Conservation (phyloP, 2,888 invertebrate genomes). For the Meta bourneti region DNA sequence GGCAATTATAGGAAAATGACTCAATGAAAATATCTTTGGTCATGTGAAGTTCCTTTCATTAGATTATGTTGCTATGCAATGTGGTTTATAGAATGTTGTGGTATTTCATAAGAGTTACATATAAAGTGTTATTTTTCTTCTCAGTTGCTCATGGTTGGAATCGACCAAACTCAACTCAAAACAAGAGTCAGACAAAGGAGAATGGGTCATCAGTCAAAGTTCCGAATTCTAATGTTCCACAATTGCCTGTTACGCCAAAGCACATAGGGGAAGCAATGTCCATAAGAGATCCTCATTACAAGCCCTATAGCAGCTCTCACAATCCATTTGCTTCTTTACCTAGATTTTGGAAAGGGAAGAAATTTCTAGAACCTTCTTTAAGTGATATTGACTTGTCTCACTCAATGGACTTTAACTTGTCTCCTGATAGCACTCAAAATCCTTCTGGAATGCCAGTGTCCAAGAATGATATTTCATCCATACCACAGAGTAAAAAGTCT, state of each 20-base stretch:
- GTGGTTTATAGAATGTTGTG: too few species aligned
- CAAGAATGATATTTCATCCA: constrained; percentile 44
- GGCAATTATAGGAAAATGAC: too few species aligned
- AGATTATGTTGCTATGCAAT: too few species aligned
- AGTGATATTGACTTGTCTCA: constrained; percentile 83
- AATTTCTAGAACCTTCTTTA: constrained; percentile 84
- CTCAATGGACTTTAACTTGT: constrained; percentile 89
- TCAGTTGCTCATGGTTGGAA: constrained; percentile 75
- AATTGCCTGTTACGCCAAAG: constrained; percentile 82
- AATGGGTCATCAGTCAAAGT: constrained; percentile 42
- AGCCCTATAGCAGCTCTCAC: constrained; percentile 80
- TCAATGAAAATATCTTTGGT: too few species aligned
- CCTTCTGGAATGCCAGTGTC: constrained; percentile 79
- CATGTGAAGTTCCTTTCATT: too few species aligned
- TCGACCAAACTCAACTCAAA: constrained; percentile 19
- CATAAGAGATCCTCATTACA: constrained; percentile 81
- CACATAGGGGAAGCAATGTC: constrained; percentile 92
- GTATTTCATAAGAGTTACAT: too few species aligned
- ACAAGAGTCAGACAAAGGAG: constrained; percentile 24
- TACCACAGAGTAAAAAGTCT: background rate
- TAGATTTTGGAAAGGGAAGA: constrained; percentile 89
- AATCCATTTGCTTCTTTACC: constrained; percentile 89
- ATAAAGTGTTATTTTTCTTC: constrained; percentile 17
- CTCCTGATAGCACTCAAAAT: constrained; percentile 82
- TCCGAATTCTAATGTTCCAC: background rate